Conservation (phyloP, 2,888 invertebrate genomes). For the Ormyrus nitidulus region DNA sequence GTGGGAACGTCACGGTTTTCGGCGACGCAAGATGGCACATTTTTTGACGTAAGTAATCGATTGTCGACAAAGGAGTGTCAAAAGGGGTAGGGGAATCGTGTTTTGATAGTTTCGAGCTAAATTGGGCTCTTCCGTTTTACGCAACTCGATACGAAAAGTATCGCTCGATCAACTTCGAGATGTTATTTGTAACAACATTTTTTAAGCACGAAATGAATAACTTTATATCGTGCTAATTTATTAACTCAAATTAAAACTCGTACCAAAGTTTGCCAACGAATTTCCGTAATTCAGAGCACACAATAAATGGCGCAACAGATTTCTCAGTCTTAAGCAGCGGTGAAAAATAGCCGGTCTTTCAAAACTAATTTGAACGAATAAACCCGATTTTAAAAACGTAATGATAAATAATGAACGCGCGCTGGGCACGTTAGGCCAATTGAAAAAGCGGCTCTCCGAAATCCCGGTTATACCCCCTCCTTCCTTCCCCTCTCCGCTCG, state of each 20-base stretch:
- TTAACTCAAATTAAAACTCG: no score
- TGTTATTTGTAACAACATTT: background rate
- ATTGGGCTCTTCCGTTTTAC: background rate
- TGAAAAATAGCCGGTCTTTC: no score
- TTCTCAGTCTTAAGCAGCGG: no score
- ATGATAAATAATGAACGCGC: background rate
- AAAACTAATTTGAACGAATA: no score
- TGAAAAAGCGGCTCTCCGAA: no score
- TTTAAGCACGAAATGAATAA: no score
- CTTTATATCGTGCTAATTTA: no score
- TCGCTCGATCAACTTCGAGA: background rate
- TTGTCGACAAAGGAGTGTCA: slow-evolving; percentile 2
- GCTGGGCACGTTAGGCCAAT: background rate
- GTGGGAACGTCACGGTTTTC: slow-evolving; percentile 60
- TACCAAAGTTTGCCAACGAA: no score
- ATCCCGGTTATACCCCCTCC: background rate
- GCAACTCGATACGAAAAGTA: no score
- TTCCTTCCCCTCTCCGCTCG: background rate
- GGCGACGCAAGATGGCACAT: slow-evolving; percentile 22
- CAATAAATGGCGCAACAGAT: no score
- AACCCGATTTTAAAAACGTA: no score
- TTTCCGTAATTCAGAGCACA: no score
- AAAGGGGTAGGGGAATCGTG: slow-evolving; percentile 2
- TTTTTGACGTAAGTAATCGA: slow-evolving; percentile 45
- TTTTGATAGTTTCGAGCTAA: slow-evolving; percentile 20